Conservation (phyloP, 1,140 invertebrate genomes). For the Hormaphis cornu region DNA sequence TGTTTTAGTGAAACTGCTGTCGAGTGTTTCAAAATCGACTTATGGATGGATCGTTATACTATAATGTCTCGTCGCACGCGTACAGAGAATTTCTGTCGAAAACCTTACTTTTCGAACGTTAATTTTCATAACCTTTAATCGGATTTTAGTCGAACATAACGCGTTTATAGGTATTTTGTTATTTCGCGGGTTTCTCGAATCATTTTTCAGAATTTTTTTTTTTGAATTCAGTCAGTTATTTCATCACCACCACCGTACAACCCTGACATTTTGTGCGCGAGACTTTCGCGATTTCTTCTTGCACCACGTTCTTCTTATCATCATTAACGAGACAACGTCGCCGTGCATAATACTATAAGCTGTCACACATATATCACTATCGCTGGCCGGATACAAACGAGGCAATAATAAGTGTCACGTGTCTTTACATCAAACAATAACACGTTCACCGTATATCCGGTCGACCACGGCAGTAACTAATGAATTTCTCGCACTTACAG, state of each 20-base stretch:
- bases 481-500: neutral
- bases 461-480: constrained; percentile 7
- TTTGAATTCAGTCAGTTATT: no score
- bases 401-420: neutral
- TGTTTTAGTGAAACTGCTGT: no score
- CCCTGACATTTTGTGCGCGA: neutral
- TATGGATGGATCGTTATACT: no score
- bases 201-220: no score
- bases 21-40: no score
- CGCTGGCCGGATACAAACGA: neutral
- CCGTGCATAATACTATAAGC: constrained; percentile 13
- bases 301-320: neutral
- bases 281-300: neutral
- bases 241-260: neutral
- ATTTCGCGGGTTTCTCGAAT: no score
- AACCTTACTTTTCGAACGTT: no score
- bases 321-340: neutral
- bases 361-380: constrained; percentile 13
- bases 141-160: no score
- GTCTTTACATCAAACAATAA: constrained; percentile 8
- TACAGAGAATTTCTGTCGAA: no score
- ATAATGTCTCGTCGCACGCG: no score
- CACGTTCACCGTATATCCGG: constrained; percentile 10
- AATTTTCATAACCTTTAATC: no score
- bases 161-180: no score